Percentiles rank a stretch among this genome's conserved stretches.
Conservation (phyloP, 2,113 vertebrate genomes). For the Balaeniceps rex region DNA sequence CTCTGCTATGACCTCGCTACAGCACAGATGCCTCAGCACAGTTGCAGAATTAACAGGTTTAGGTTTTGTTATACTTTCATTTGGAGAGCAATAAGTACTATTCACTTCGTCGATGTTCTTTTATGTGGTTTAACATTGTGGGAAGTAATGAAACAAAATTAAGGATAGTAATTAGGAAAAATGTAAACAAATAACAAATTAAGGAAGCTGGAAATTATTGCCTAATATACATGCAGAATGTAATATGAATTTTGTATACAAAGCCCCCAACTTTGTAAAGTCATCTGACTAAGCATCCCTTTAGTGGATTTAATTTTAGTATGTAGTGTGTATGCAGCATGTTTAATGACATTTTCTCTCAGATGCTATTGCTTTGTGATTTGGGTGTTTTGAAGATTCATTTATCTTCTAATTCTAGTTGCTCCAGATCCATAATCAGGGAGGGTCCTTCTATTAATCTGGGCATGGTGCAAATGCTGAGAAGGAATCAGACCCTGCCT, state of each 20-base stretch:
- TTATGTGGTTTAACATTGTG: background rate
- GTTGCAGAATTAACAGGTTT: background rate
- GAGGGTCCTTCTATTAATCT: background rate
- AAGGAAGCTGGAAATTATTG: background rate
- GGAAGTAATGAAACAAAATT: constrained; percentile 16
- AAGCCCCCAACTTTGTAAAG: background rate
- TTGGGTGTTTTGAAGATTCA: background rate
- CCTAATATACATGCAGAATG: background rate
- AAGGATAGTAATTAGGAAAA: constrained; percentile 3
- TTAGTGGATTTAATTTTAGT: background rate
- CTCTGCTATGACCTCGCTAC: background rate
- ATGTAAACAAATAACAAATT: constrained; percentile 10
- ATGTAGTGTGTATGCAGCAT: background rate
- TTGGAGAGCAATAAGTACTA: background rate
- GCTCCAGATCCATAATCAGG: background rate
- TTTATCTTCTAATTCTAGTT: background rate
- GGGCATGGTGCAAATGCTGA: background rate
- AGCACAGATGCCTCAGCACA: background rate
- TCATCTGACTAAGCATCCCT: background rate
- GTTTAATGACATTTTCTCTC: constrained; percentile 12
- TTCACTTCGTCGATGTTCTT: background rate
- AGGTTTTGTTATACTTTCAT: background rate
- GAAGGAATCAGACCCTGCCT: background rate
- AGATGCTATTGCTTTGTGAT: background rate
- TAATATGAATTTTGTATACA: background rate